Base-by-base conservation (phyloP, 2,797 vertebrate species). In the Otolemur crassicaudatus region DNA sequence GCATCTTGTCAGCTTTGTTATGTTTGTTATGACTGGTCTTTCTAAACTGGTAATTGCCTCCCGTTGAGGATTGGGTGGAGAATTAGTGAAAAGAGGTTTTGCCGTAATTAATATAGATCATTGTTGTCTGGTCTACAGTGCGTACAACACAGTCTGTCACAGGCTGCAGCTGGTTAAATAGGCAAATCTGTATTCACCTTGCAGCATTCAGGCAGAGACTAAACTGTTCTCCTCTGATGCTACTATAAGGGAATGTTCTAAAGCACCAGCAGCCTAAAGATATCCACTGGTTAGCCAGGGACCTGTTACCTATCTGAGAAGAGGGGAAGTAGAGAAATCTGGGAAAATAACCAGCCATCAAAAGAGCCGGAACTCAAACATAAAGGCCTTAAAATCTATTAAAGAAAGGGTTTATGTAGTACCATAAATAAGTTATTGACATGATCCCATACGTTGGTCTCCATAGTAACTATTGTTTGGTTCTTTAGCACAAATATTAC, bases 191-290 rank as follows among this genome's bases (percentile, higher is more conserved):
- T 90, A 87, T 37, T 95, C 49, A 12, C 83, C 81, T 58, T 31
- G 29, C 31, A 34, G 72, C 72, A 90, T 83, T 29, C 25, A 63
- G 63, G 76, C 90, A 56, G 49, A 81, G 94, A 91, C 63, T 40
- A 31, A 87, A 22, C 88, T 60, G 79, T 12, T 60, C 86, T 81
- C 34, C 37, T 81, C 83, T 58, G 80, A 96, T 82, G 67, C 90
- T n/a, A 87, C 77, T 84, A 72, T 91, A 65, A 93, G 95, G 87
- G 65, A 90, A 80, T 65, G 58, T 93, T 40, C 5, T 46, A 13
- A 81, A 94, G 88, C 61, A 81, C 92, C 97, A 84, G 43, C 20
- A 5, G 34, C 72, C 97, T 95, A 94, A 97, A 98, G 92, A 95
- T 88, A 91, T 3, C 84, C n/a, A 2, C 53, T 25, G 43, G 60